A percentile compares a stretch with the other conserved stretches of the same genome.
These are phyloP conservation scores for Gasterosteus aculeatus DNA, from an alignment of 2,113 vertebrate genomes.

Conservation along the genomic window DNA sequence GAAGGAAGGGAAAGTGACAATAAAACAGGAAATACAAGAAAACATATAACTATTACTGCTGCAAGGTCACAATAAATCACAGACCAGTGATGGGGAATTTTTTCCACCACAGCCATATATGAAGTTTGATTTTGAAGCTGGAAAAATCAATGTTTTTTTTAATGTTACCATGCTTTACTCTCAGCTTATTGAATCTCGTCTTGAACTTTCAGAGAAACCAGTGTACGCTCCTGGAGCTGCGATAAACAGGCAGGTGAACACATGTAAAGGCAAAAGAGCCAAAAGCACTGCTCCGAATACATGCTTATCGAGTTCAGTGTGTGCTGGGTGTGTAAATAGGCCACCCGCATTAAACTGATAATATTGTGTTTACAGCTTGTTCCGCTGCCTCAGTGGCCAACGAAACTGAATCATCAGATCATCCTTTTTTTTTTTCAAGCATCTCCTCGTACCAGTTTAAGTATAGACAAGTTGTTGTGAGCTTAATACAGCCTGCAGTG, in stretches of 20 bases:
- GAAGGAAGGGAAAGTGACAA: conserved; percentile 26
- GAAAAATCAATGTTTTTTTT: conserved; percentile 5
- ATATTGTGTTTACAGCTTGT: conserved; percentile 7
- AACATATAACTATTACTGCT: background rate
- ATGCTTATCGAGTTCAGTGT: background rate
- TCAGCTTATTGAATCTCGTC: background rate
- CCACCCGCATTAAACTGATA: background rate
- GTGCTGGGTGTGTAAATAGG: background rate
- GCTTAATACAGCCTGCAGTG: background rate
- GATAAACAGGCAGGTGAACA: background rate
- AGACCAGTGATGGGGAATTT: background rate
- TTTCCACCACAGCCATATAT: background rate
- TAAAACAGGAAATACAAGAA: conserved; percentile 13
- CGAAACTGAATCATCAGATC: background rate
- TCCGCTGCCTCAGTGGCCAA: background rate
- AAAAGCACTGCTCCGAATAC: background rate
- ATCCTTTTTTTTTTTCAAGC: background rate
- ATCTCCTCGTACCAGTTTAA: background rate
- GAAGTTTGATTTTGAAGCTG: background rate
- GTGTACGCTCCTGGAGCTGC: no score
- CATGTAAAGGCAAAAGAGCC: background rate
- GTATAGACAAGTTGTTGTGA: background rate
- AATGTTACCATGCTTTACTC: background rate
- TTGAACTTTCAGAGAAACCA: background rate
- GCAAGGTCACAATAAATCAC: conserved; percentile 6